phyloP scores from a whole-genome alignment of 2,113 vertebrate genomes.

The Gadus macrocephalus region DNA sequence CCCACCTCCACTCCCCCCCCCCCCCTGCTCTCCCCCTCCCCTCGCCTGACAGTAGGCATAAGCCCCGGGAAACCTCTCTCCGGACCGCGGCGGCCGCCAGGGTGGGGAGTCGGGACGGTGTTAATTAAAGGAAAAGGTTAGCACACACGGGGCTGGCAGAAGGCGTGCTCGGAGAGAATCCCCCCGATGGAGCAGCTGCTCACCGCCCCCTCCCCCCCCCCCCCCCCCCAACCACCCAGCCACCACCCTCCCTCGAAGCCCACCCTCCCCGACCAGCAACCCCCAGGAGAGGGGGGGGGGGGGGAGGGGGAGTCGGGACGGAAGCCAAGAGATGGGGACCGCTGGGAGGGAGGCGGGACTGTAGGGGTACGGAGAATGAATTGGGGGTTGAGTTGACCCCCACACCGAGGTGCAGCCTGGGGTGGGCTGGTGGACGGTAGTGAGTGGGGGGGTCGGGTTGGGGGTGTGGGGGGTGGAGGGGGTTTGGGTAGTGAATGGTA shows the following conservation, averaged over 20 bases:
- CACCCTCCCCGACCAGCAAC: neutral
- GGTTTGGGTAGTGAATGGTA: constrained; percentile 41
- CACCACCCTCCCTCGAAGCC: constrained; percentile 38
- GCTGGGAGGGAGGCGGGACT: constrained; percentile 37
- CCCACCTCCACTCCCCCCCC: constrained; percentile 35
- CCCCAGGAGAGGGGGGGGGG: constrained; percentile 16
- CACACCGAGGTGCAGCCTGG: constrained; percentile 18
- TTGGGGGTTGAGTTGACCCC: constrained; percentile 50
- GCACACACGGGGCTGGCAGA: constrained; percentile 59
- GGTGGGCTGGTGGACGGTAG: constrained; percentile 13
- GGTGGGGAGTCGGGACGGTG: constrained; percentile 56
- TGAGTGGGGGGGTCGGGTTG: constrained; percentile 22
- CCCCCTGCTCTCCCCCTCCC: constrained; percentile 29
- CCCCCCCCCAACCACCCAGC: neutral
- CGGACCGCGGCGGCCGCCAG: constrained; percentile 44
- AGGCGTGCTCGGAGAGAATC: constrained; percentile 55
- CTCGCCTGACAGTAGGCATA: constrained; percentile 61
- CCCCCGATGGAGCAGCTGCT: constrained; percentile 64
- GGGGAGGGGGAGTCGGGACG: constrained; percentile 41
- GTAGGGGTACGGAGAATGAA: neutral
- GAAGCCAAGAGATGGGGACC: constrained; percentile 42
- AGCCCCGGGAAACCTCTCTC: constrained; percentile 58
- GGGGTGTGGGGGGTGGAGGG: constrained; percentile 35
- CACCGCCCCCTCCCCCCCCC: constrained; percentile 19
- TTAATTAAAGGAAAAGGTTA: constrained; percentile 81